These are phyloP conservation scores for Falco berigora DNA, from an alignment of 2,797 vertebrate species.

Conservation along the genomic window DNA sequence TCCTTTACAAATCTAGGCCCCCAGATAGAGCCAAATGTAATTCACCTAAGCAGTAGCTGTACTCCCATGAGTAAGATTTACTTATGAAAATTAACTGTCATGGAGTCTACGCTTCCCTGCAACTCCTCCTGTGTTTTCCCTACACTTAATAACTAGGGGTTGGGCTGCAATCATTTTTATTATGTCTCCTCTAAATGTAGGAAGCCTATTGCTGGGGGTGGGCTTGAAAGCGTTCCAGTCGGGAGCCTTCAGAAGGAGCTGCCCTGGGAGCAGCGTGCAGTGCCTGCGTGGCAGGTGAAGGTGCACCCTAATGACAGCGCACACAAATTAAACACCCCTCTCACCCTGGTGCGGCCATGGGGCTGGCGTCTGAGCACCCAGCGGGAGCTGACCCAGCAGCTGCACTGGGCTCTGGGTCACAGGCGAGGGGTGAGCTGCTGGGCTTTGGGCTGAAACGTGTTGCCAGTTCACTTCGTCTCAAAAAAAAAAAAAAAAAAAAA, in stretches of 20 bases:
- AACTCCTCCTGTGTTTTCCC: background rate
- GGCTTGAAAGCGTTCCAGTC: background rate
- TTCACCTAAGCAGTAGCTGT: background rate
- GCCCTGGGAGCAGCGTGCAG: accelerated
- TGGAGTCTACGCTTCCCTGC: background rate
- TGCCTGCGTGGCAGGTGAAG: accelerated
- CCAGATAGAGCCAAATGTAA: background rate
- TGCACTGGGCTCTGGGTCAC: background rate
- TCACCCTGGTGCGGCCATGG: accelerated
- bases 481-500: background rate
- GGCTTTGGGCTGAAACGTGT: background rate
- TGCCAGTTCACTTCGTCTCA: background rate
- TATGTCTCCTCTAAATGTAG: background rate
- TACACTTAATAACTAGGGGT: background rate
- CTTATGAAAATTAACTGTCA: background rate
- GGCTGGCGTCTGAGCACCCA: background rate
- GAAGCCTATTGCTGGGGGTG: background rate
- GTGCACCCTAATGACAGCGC: accelerated
- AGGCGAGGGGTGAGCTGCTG: background rate
- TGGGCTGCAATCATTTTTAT: background rate
- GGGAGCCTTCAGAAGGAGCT: background rate
- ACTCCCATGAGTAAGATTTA: background rate
- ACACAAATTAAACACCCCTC: background rate
- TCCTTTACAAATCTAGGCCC: background rate
- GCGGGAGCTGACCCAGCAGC: background rate